Conservation (phyloP, 2,113 vertebrate species). For the Prochilodus magdalenae region DNA sequence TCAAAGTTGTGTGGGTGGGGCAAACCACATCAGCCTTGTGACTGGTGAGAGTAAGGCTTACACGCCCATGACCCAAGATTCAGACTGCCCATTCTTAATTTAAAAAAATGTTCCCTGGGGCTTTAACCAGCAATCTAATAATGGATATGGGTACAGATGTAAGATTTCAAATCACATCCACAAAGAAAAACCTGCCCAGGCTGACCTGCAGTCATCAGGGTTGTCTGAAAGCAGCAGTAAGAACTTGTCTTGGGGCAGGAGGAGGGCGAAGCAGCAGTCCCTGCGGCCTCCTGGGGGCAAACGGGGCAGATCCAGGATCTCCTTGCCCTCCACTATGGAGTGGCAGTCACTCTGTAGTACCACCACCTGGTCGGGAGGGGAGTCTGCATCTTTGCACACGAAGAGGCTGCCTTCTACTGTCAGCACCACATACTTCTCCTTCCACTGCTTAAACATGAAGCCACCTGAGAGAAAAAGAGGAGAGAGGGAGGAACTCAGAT, state of each 20-base stretch:
- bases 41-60: no score
- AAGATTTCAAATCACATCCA: background rate
- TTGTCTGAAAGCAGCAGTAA: constrained; percentile 77
- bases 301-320: constrained; percentile 79
- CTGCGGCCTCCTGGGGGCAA: constrained; percentile 76
- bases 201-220: constrained; percentile 79
- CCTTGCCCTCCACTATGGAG: constrained; percentile 75
- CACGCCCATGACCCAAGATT: no score
- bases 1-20: no score
- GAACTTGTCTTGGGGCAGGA: constrained; percentile 77
- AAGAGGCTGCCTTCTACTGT: constrained; percentile 78
- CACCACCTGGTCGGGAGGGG: constrained; percentile 78
- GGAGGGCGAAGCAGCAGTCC: constrained; percentile 83
- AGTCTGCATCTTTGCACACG: constrained; percentile 76
- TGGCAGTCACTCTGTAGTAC: constrained; percentile 73
- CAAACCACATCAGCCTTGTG: no score
- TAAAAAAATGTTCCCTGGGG: no score
- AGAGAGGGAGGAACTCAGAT: no score
- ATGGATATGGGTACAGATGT: no score
- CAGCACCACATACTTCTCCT: constrained; percentile 80
- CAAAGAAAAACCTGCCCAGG: background rate
- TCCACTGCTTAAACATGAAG: constrained; percentile 87
- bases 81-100: no score
- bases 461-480: constrained; percentile 69
- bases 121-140: no score